Evolutionary conservation across 2,888 invertebrate species (phyloP), one percentile per base, ranked within the genome.

Genomic region (Phyllotreta cruciferae): DNA sequence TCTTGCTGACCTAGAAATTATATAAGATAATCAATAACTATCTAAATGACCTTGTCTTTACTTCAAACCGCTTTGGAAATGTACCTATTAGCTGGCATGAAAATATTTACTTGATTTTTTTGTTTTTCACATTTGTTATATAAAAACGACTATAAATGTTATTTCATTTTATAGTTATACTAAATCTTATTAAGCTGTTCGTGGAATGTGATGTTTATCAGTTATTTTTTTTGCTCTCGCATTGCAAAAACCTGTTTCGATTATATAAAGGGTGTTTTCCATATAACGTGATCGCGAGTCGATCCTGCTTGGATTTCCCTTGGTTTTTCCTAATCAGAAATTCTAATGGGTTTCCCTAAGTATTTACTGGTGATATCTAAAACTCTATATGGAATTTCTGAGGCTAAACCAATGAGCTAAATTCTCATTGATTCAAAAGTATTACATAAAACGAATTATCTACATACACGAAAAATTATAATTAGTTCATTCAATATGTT

Each of bases 1-100:
- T 72, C 73, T 67, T 63, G 73, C 63, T 71, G 71, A 71, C 73
- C 73, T 73, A 73, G 73, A 73, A 73, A 73, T 71, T 71, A 71
- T 70, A 68, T 71, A 73, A 73, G 70, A 69, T 70, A 73, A 71
- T 73, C 71, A 69, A 71, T 73, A 73, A 71, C 70, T 73, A 70
- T 67, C 65, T 60, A 58, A 66, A 36, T 71, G 71, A 73, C 73
- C 73, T 73, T 73, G 71, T 55, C 65, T 63, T 63, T 11, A 58
- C 34, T 56, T 62, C 39, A 66, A 67, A 67, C 67, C 44, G 55
- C 67, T 67, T 65, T 65, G 60, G 60, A 53, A 60, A 52, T 37
- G 52, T 60, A 52, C 44, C 52, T 60, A 42, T 56, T 53, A 60
- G 52, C 9, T 37, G 24, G 52, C 60, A 52, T 44, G 60, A 60